Base-by-base conservation (phyloP, 2,113 vertebrate genomes). In the Grus americana region DNA sequence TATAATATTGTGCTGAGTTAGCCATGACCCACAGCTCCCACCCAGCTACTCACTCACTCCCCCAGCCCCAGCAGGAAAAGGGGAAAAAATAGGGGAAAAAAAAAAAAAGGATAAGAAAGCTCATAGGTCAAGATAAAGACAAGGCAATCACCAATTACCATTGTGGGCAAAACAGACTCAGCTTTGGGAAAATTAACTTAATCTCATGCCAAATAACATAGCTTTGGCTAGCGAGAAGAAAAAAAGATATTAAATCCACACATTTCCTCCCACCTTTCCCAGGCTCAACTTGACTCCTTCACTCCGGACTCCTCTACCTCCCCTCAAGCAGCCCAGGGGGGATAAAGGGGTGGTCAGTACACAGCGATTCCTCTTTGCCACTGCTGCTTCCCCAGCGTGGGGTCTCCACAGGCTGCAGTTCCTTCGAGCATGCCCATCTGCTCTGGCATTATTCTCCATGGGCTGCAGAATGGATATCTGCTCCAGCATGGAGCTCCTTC, bases 401-500 rank as follows among this genome's bases (percentile, higher is more conserved):
- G 14, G 14, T 72, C 12, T 90, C 54, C 47, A 13, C 49, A 21
- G 9, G 18, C 54, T 78, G 47, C 65, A 63, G 30, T 63, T 86
- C 42, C 23, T 61, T 52, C 42, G 75, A 47, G 52, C 26, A 7
- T 36, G 17, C 49, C 20, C 30, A 16, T 54, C 50, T 71, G 15
- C 7, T 58, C 26, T 79, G 76, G 12, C 27, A 9, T 12, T 79
- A 29, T 11, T 49, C 65, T 81, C 49, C 54, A 17, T 3, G 23
- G 20, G 17, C 26, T 80, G 40, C 11, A 67, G 27, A 0, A 0
- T 44, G 42, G 47, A 15, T 57, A 6, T 21, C 22, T 71, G 26
- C 44, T 72, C 32, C 30, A 29, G 29, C 47, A n/a, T 10, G 16
- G 62, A 71, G 16, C 42, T 75, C 38, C 36, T 52, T 52, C 50